Conservation (phyloP, 2,888 invertebrate species). For the Hoplodrina ambigua region DNA sequence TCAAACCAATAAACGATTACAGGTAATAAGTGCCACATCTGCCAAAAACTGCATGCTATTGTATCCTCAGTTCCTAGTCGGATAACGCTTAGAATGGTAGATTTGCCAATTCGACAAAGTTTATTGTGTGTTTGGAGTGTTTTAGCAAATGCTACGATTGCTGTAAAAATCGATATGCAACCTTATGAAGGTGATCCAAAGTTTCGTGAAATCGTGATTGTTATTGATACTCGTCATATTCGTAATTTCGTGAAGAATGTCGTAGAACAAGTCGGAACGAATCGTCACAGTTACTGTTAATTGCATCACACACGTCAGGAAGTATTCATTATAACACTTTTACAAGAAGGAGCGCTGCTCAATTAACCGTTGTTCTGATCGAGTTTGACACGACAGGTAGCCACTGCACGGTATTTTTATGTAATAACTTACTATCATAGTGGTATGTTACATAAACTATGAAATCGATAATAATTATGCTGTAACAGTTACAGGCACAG, state of each 20-base stretch:
- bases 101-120: background rate
- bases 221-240: constrained; percentile 27
- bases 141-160: background rate
- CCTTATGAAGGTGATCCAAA: background rate
- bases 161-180: constrained; percentile 7
- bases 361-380: constrained; percentile 63
- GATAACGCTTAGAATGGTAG: constrained; percentile 4
- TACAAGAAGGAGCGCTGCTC: constrained; percentile 53
- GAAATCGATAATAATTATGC: constrained; percentile 63
- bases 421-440: constrained; percentile 68
- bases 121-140: background rate
- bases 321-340: constrained; percentile 63
- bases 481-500: constrained; percentile 52
- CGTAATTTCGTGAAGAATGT: constrained; percentile 38
- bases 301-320: constrained; percentile 71
- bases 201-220: constrained; percentile 11
- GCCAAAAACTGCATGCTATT: constrained; percentile 22
- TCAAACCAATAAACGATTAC: constrained; percentile 35
- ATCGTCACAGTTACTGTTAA: constrained; percentile 53
- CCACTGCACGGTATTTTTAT: constrained; percentile 75
- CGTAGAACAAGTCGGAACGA: constrained; percentile 48
- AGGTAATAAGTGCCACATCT: constrained; percentile 17
- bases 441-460: constrained; percentile 61
- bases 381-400: constrained; percentile 70
- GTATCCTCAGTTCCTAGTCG: background rate